Base-by-base conservation (phyloP, 2,888 invertebrate genomes). In the Drosophila robusta region DNA sequence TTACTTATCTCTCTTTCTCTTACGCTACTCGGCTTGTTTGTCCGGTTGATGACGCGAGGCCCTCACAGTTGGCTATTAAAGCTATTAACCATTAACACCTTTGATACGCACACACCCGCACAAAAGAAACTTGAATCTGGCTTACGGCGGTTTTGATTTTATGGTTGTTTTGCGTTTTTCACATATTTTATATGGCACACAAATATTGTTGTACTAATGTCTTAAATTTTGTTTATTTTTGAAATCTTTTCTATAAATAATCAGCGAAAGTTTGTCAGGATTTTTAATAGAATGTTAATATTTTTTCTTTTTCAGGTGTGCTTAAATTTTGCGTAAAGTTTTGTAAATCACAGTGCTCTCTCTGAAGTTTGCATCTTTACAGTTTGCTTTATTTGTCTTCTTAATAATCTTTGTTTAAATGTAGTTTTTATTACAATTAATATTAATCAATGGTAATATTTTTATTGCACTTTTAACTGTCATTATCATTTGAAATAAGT, bases 81-180 rank as follows among this genome's bases (percentile, higher is more conserved):
- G 63, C 78, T 73, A 47, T 75, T 52, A 75, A 39, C 47, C 56
- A 86, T 86, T 83, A 83, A 74, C 82, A 83, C 82, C 78, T 83
- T 68, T 39, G 24, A 41, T 49, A 45, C 29, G 24, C 64, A 60
- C 42, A 58, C 47, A 36, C 58, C 38, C 18, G 22, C 46, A 56
- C 46, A 68, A 67, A 52, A 57, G 62, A 61, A 54, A 50, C 63
- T 57, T 16, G 16, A 34, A 64, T 45, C 55, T 60, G 34, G 46
- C 50, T 63, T 70, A 69, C 63, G 60, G 64, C 42, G 74, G 49
- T 50, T 75, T 74, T 66, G 34, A 56, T 78, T 82, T 80, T 63
- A 65, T 61, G 57, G 22, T 16, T 76, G 61, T 49, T 54, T 65
- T 52, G 62, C 34, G 56, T 47, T 66, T 65, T 44, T 42, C 67